Evolutionary conservation across 2,797 vertebrate genomes (phyloP).

Genomic region (Mormyrops attenuatus): DNA sequence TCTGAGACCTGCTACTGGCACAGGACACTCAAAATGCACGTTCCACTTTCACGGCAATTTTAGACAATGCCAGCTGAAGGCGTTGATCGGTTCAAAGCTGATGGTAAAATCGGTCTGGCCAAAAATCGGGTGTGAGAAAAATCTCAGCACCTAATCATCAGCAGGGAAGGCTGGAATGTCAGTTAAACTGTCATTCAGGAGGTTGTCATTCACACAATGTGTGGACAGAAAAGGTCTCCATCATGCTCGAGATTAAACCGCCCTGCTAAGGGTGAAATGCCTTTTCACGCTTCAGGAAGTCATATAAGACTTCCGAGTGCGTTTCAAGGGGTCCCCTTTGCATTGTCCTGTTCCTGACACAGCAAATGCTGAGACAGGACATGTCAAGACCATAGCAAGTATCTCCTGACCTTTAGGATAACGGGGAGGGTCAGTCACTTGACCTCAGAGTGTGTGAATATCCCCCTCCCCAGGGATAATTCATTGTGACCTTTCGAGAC

Average conservation of each 20-base stretch:
- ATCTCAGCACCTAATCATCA: neutral
- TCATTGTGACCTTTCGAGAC: slow-evolving; percentile 17
- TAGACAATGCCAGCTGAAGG: neutral
- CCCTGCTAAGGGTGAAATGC: neutral
- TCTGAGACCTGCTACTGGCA: neutral
- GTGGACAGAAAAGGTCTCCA: slow-evolving; percentile 6
- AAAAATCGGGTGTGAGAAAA: neutral
- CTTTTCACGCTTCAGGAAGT: neutral
- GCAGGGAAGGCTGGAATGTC: neutral
- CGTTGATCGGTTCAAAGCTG: neutral
- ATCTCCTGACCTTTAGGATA: slow-evolving; percentile 45
- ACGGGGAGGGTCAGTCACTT: slow-evolving; percentile 45
- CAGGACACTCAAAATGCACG: neutral
- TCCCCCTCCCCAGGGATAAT: slow-evolving; percentile 12
- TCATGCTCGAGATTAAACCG: neutral
- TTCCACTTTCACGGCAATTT: slow-evolving; percentile 1
- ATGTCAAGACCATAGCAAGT: slow-evolving; percentile 44
- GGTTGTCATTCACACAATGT: neutral
- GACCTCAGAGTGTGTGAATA: slow-evolving; percentile 40
- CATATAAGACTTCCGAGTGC: neutral
- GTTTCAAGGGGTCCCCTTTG: neutral
- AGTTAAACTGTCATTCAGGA: neutral
- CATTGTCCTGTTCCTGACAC: slow-evolving; percentile 8
- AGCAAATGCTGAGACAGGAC: neutral
- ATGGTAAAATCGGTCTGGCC: neutral